Evolutionary conservation across 2,888 invertebrate genomes (phyloP), one percentile per base, ranked within the genome.

Genomic region (Calameuta filiformis): DNA sequence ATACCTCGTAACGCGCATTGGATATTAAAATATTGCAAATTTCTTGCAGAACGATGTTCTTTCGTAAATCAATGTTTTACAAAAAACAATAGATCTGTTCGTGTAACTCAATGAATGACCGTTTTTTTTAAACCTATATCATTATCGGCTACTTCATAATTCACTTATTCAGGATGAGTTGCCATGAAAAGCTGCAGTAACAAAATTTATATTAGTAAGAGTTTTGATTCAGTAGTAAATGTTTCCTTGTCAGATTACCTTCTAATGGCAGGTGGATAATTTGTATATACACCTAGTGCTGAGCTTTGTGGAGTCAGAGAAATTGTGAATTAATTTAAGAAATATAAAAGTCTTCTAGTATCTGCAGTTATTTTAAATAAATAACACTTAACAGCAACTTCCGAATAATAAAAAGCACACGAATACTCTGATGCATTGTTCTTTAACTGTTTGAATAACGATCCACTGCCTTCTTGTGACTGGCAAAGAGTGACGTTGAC

Each of bases 381-480:
- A 56, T 56, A 56, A 23, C 15, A 56, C 56, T 56, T 23, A 56
- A 56, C 9, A 23, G 9, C 56, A 23, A 56, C 56, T 56, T 56
- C 9, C 56, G 9, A 56, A 56, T 23, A 56, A 56, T 56, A 56
- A 56, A 56, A 56, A 56, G 56, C 23, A 56, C 56, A 56, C 56
- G 23, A 23, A 56, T 56, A 23, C 56, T 56, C 56, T 56, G 23
- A 56, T 56, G 23, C 56, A 56, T 56, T 56, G 56, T 56, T 56
- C 56, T 56, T 56, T 56, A 33, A 30, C 37, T 37, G 23, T 37
- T 74, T 74, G 35, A 37, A 74, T 34, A 35, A 74, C 74, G 74
- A 74, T 35, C 34, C 74, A 74, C 35, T 35, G 34, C 74, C 34
- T 35, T 74, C 74, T 34, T 33, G 74, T 35, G 35, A 35, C 74